Base-by-base conservation (phyloP, 2,797 vertebrate species). In the Gymnothorax reevesii region DNA sequence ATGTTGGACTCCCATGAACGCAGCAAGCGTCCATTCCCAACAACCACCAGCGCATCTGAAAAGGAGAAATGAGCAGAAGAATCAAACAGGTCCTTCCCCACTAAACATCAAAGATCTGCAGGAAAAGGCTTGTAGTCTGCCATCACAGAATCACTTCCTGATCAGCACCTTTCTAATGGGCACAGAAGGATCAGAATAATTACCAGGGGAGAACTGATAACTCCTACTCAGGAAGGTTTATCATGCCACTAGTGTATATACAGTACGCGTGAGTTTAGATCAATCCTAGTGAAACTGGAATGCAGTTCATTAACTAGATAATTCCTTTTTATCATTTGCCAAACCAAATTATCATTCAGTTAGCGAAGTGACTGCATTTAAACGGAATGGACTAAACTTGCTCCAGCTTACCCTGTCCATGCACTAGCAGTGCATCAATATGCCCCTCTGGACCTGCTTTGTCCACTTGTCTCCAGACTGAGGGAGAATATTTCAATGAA, bases 381-480 rank as follows among this genome's bases (percentile, higher is more conserved):
- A 66, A 66, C n/a, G 64, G 4, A n/a, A 66, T 66, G 64, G 22
- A 25, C 64, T 22, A 17, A 64, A 64, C 62, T 64, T 64, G 62
- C 15, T 20, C 33, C 87, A 75, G 86, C 75, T 87, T 82, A 99
- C 98, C 98, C 95, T 98, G 97, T 17, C 97, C 98, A 0, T 97
- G 94, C 54, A 97, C 94, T 88, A 99, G 93, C 93, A 99, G 94
- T 0, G 94, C 92, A 0, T 99, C 98, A 22, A 99, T 94, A 0
- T 92, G 93, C 87, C 98, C 98, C 25, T 99, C 98, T 0, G 96
- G 91, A 0, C 96, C 97, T 6, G 94, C 96, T 89, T 97, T 98
- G 92, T 99, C 98, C 42, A 98, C 97, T 66, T 99, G 98, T 88
- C 98, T 95, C 98, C 98, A 99, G 80, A 98, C 98, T 99, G 90